Evolutionary conservation across 1,140 invertebrate species (phyloP), one percentile per base, ranked within the genome.

Genomic region (Pentalonia nigronervosa): DNA sequence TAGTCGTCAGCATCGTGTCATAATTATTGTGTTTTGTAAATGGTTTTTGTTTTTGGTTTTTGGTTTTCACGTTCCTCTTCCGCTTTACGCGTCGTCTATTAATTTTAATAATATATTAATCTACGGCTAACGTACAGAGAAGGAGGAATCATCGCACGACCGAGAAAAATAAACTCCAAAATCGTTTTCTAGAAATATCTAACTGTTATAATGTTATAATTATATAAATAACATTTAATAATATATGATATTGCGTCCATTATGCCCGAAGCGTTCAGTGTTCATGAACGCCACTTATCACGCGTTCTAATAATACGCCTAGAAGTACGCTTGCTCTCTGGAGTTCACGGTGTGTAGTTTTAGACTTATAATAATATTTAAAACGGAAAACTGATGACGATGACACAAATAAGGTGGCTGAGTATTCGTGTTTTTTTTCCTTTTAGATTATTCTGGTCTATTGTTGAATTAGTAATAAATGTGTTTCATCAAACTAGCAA

Each of bases 211-310:
- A 76, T 76, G 60, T n/a, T n/a, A 76, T 76, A 76, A 76, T 76
- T 76, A 76, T 76, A 76, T 76, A 76, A 76, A 76, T 76, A 76
- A 76, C n/a, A 76, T 76, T 76, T 76, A 76, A 76, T 76, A 76
- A n/a, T n/a, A 34, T 76, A 76, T 7, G 30, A 30, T n/a, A n/a
- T n/a, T 30, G 60, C 60, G 60, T 76, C 14, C 60, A 76, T 76
- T 76, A n/a, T 14, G 60, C 60, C 60, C 60, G 30, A 17, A n/a
- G 60, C 60, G 60, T 67, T 67, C 60, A 4, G 60, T 76, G 60
- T 76, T 76, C 60, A 76, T 30, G 60, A 76, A n/a, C 60, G 14
- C 60, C 60, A 76, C 60, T 76, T 76, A 76, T 76, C 60, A 76
- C 60, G 60, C 60, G 30, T 76, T 76, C 30, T 76, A 76, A 76